Base-by-base conservation (phyloP, 2,888 invertebrate species). In the Caradrina kadenii region DNA sequence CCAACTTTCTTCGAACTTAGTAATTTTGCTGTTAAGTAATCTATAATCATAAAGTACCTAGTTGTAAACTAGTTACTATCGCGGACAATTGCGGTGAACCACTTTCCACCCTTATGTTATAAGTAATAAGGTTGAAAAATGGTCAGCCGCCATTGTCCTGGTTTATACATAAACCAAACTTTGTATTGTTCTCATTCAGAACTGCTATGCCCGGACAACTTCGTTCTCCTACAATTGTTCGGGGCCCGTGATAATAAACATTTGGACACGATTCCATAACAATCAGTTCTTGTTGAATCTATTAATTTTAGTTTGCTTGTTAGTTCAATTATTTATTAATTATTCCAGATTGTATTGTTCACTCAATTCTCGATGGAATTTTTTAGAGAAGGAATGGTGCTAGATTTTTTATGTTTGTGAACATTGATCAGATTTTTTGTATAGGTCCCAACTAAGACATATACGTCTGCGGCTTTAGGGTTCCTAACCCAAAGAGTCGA, bases 181-280 rank as follows among this genome's bases (percentile, higher is more conserved):
- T 76, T 31, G 66, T 66, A 71, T 76, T 73, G 69, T 73, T 81
- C 61, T 61, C 50, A 70, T 49, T 70, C 52, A 64, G 45, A 70
- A 65, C 68, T 50, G 48, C 26, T 76, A 58, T 72, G 54, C 55
- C 17, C 7, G 17, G 53, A 63, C 56, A 67, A 71, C 22, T 73
- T 66, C 59, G 55, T 4, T 35, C 42, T 59, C 35, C 22, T 48
- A 10, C 64, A 72, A 75, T 69, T 68, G 58, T 83, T 64, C 45
- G 35, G 15, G 42, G 31, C 45, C 54, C 53, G 15, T 39, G 67
- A 69, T 65, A 65, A 65, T 66, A 58, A 69, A 72, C 42, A 63
- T 64, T 79, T 66, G 52, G 54, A 72, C 52, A 17, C 52, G 42
- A 54, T 60, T 78, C 35, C 42, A 49, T n/a, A 64, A 53, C 65